Evolutionary conservation across 1,140 invertebrate species (phyloP).

Genomic region (Bactericera cockerelli): DNA sequence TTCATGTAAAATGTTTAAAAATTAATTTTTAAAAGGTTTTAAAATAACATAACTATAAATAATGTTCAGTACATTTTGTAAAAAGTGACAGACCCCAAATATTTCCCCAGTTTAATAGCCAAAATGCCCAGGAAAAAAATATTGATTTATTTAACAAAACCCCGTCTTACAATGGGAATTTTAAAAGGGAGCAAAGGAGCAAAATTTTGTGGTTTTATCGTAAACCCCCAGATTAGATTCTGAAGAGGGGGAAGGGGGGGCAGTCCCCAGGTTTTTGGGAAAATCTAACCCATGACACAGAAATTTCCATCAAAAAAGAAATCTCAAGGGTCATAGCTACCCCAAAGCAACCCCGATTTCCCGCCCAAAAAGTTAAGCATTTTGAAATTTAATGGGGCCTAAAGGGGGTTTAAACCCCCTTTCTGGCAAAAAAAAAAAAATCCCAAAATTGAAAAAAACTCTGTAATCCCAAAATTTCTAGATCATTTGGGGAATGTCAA

Average conservation of each 20-base stretch:
- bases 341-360: conserved; percentile 83
- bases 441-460: conserved; percentile 44
- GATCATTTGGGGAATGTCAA: conserved; percentile 83
- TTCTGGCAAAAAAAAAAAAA: conserved; percentile 70
- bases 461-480: conserved; percentile 65
- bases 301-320: conserved; percentile 76
- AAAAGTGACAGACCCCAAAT: too few species aligned
- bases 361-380: conserved; percentile 69
- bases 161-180: not conserved
- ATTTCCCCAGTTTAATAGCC: too few species aligned
- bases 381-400: conserved; percentile 73
- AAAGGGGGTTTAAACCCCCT: conserved; percentile 53
- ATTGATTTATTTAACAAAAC: too few species aligned
- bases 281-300: conserved; percentile 83
- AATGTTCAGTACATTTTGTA: too few species aligned
- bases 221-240: conserved; percentile 5
- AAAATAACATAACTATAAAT: too few species aligned
- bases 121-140: too few species aligned
- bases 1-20: too few species aligned
- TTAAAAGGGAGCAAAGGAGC: not conserved
- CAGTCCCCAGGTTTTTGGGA: conserved; percentile 63
- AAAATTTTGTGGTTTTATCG: not conserved
- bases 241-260: conserved; percentile 18
- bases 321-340: conserved; percentile 92
- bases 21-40: too few species aligned